Percentiles rank a stretch among this genome's conserved stretches.
Conservation (phyloP, 2,113 vertebrate species). For the Tychaedon coryphoeus region DNA sequence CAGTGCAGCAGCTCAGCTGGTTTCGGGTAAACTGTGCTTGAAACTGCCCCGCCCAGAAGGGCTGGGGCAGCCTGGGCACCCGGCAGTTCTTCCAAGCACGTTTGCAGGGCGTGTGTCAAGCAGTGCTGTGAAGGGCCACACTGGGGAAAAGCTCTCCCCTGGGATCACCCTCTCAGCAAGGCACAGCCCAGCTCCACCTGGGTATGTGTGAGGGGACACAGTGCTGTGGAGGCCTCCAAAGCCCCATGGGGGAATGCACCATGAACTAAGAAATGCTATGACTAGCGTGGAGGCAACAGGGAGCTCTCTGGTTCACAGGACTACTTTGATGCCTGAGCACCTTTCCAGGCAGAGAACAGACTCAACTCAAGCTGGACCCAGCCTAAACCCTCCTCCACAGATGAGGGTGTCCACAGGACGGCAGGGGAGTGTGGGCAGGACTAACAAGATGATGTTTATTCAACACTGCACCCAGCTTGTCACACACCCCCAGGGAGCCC, state of each 20-base stretch:
- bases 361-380: neutral
- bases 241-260: neutral
- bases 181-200: neutral
- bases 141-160: neutral
- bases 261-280: neutral
- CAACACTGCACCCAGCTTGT: neutral
- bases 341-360: neutral
- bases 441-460: neutral
- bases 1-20: neutral
- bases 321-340: neutral
- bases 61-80: neutral
- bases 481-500: neutral
- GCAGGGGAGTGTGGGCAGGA: neutral
- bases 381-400: neutral
- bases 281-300: rapidly evolving
- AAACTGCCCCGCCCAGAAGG: constrained; percentile 63
- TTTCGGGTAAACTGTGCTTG: constrained; percentile 47
- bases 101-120: neutral
- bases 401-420: neutral
- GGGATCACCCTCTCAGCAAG: neutral
- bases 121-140: neutral
- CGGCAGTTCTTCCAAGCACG: rapidly evolving
- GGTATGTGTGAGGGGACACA: neutral
- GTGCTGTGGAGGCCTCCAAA: neutral
- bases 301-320: neutral